Base-by-base conservation (phyloP, 1,140 invertebrate species). In the Rhyzopertha dominica region DNA sequence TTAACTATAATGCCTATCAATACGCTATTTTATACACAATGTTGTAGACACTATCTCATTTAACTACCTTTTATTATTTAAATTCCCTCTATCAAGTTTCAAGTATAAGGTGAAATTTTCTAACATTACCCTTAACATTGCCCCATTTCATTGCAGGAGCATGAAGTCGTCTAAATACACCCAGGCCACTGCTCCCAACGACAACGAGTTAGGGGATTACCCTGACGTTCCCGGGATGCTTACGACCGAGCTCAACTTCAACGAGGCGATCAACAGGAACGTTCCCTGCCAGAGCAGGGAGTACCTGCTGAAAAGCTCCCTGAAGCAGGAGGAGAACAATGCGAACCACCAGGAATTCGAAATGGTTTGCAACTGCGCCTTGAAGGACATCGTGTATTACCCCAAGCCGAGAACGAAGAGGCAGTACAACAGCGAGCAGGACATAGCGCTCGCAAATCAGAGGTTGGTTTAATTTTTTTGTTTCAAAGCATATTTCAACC, bases 121-220 rank as follows among this genome's bases (percentile, higher is more conserved):
- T n/a, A n/a, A n/a, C n/a, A n/a, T n/a, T n/a, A n/a, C n/a, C n/a
- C n/a, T n/a, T n/a, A n/a, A n/a, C n/a, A n/a, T n/a, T n/a, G n/a
- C n/a, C n/a, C n/a, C n/a, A n/a, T n/a, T n/a, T n/a, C n/a, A n/a
- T n/a, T n/a, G n/a, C n/a, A n/a, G n/a, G n/a, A n/a, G n/a, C n/a
- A 63, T 58, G 49, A 63, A 62, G 31, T 54, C 54, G 12, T 64
- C 63, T 9, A 62, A 66, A 40, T 66, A 61, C 43, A 63, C 60
- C 13, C 63, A 66, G 46, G 63, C 57, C 3, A 58, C 40, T 28
- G 51, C 49, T 30, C 57, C 60, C 9, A 58, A 55, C 38, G 63
- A 62, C 30, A 61, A 63, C 35, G 61, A 59, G 16, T 59, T 51
- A 30, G 40, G 47, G 5, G 61, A 65, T 30, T 63, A 65, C 39